These are phyloP conservation scores for Mungos mungo DNA, from an alignment of 2,113 vertebrate genomes.

Conservation along the genomic window DNA sequence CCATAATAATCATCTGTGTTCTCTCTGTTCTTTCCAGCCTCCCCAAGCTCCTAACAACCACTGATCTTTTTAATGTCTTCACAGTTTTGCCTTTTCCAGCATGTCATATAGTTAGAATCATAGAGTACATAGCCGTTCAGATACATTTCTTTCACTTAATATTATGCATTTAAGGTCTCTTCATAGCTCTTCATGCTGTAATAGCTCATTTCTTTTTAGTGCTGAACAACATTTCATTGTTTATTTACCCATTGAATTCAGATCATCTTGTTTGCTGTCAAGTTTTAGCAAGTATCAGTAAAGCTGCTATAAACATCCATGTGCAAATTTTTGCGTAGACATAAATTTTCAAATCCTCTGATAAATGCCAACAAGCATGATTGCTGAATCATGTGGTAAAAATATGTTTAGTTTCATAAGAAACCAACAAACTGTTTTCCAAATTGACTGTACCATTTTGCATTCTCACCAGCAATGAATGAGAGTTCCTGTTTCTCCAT, in stretches of 20 bases:
- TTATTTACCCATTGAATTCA: not conserved
- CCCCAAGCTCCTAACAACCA: not conserved
- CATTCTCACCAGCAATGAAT: not conserved
- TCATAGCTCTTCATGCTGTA: not conserved
- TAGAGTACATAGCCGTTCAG: not conserved
- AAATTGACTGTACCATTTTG: not conserved
- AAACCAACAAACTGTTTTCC: not conserved
- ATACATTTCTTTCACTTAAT: not conserved
- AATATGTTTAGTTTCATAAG: not conserved
- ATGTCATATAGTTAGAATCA: not conserved
- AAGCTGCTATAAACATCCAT: not conserved
- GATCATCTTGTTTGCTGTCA: not conserved
- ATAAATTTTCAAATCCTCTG: not conserved
- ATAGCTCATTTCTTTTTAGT: not conserved
- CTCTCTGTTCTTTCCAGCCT: not conserved
- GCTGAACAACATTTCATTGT: not conserved
- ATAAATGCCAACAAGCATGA: not conserved
- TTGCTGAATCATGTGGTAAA: not conserved
- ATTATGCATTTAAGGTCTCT: not conserved
- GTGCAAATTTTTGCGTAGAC: not conserved
- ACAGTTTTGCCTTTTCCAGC: not conserved
- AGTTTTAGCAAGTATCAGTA: not conserved
- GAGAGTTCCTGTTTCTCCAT: not conserved
- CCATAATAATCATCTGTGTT: not conserved
- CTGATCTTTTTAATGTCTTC: not conserved